Evolutionary conservation across 2,113 vertebrate genomes (phyloP), one percentile per base, ranked within the genome.

Genomic region (Cheilinus undulatus): DNA sequence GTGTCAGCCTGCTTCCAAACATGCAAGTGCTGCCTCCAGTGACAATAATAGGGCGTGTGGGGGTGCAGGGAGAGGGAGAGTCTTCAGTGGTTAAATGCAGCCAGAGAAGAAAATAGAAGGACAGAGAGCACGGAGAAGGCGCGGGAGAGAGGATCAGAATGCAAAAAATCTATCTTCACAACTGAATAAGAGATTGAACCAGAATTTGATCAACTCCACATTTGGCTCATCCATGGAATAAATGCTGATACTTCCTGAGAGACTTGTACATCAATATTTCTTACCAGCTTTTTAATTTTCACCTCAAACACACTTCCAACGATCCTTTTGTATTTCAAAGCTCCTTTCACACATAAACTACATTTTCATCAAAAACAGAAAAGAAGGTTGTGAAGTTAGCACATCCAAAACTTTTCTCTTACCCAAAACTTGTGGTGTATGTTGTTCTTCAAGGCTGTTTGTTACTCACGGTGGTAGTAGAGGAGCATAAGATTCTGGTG

Each of bases 1-100:
- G 63, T 81, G 78, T 86, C 84, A 80, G 76, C 43, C 66, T 76
- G 71, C 71, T 80, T 83, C 73, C 68, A 88, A 82, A 86, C 73
- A 73, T 76, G 83, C 72, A 69, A 62, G 73, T 50, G n/a, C 52
- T 52, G 78, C 66, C 27, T 75, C 79, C 76, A 78, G 9, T 76
- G 72, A 76, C 60, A 43, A 85, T 67, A 86, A 78, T 62, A 52
- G 69, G 22, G 9, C n/a, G 27, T 32, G 80, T 69, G 76, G 76
- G 74, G 49, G 28, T 30, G 68, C 22, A 71, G 32, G 76, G 52
- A 20, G 49, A 38, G 61, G 30, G 52, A 54, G 53, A 71, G 56
- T 17, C 0, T 24, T 65, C 62, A 50, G 17, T 67, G 75, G 61
- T 75, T 66, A 68, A 78, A 86, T 83, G 52, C 10, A 56, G 51